Base-by-base conservation (phyloP, 2,797 vertebrate genomes). In the Siniperca undulata region DNA sequence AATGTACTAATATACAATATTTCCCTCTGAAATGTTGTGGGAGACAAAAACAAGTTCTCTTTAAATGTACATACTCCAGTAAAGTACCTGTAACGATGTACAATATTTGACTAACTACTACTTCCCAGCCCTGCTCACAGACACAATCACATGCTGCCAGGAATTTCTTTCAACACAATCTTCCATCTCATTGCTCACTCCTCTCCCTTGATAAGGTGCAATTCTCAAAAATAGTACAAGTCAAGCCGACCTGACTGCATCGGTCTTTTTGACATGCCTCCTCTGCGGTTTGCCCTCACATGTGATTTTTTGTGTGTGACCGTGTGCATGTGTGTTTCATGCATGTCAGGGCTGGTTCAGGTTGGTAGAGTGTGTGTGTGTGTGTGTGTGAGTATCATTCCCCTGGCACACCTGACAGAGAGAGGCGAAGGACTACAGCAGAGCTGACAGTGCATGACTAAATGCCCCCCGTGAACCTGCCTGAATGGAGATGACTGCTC, bases 371-470 rank as follows among this genome's bases (percentile, higher is more conserved):
- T 62, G 70, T 69, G 53, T 30, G 59, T 27, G 67, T 73, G 56
- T 61, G n/a, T 62, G 68, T 71, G 79, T 56, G 80, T 72, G 46
- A 75, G 79, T 86, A 73, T 87, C 52, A 36, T 72, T 83, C 76
- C 46, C 79, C 72, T 68, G 89, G 90, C 86, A 88, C 89, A 88
- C 85, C 86, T 93, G 92, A 89, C 88, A 86, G 83, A 75, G 84
- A 89, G 81, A 88, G 74, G 68, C 19, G 68, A 81, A 87, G 83
- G 92, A 87, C 92, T 92, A 91, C 87, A 89, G 93, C 89, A 90
- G 95, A 78, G 87, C 90, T 92, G 94, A 94, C 94, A 94, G 93
- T 82, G 92, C 91, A 83, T 94, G 93, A 95, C 93, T 94, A 95
- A 95, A 95, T 77, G 89, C 92, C 84, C 92, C 84, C 87, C 46